Conservation (phyloP, 2,797 vertebrate species). For the Aulostomus chinensis region DNA sequence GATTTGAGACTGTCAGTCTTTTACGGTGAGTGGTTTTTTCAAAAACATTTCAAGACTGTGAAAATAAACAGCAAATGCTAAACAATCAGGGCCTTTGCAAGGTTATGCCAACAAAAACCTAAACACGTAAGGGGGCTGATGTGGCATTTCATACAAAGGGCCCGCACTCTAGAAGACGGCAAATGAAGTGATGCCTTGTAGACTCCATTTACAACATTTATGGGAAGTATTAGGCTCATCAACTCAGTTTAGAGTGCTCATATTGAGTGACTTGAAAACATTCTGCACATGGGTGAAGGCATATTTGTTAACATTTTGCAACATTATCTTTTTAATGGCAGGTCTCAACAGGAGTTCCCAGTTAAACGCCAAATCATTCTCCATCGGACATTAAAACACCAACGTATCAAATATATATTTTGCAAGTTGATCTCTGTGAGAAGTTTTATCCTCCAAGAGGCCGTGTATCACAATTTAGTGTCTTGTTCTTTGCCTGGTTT, state of each 20-base stretch:
- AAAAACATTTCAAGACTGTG: conserved; percentile 73
- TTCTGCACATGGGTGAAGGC: neutral
- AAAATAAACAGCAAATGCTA: conserved; percentile 83
- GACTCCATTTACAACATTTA: conserved; percentile 74
- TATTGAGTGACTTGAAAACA: conserved; percentile 13
- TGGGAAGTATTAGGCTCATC: conserved; percentile 72
- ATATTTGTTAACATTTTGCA: conserved; percentile 1
- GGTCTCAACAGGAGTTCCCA: neutral
- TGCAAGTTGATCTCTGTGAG: too few relatives aligned
- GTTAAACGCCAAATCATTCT: neutral
- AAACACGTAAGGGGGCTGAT: conserved; percentile 69
- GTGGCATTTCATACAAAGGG: conserved; percentile 51
- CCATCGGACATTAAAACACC: conserved; percentile 72
- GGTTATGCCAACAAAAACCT: conserved; percentile 64
- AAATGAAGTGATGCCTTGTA: conserved; percentile 82
- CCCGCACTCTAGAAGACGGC: conserved; percentile 46
- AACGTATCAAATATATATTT: too few relatives aligned
- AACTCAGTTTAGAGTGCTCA: conserved; percentile 31
- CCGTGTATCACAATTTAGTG: too few relatives aligned
- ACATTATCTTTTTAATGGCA: neutral
- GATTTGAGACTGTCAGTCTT: conserved; percentile 66
- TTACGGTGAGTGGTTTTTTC: conserved; percentile 44
- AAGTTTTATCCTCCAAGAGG: too few relatives aligned
- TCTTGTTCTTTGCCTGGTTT: too few relatives aligned
- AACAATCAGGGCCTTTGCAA: conserved; percentile 67